Evolutionary conservation across 2,113 vertebrate genomes (phyloP).

Genomic region (Hippocampus zosterae): DNA sequence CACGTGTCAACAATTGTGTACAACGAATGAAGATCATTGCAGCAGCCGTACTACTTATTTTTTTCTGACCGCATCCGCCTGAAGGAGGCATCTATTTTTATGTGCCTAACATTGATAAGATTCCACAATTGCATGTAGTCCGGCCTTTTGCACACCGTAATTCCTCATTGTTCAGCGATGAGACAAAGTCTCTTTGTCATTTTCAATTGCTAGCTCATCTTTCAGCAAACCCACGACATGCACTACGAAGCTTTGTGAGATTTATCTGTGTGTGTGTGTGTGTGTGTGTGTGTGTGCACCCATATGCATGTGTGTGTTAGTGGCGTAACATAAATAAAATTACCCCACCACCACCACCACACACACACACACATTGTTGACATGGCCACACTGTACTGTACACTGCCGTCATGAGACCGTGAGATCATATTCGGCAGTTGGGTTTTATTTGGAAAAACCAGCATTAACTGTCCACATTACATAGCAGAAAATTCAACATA

Average conservation of each 20-base stretch:
- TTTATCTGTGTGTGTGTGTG: slow-evolving; percentile 12
- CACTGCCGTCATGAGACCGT: background rate
- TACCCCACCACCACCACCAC: background rate
- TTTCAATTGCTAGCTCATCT: slow-evolving; percentile 26
- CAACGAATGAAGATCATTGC: background rate
- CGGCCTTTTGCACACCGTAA: background rate
- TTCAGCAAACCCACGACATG: slow-evolving; percentile 33
- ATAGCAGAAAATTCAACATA: background rate
- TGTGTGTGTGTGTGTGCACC: background rate
- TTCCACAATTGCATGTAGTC: background rate
- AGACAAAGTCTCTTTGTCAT: slow-evolving; percentile 33
- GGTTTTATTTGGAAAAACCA: slow-evolving; percentile 17
- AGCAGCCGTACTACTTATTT: background rate
- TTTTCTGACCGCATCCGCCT: background rate
- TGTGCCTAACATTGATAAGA: background rate
- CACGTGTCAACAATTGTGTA: background rate
- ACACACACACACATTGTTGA: background rate
- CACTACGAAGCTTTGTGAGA: background rate
- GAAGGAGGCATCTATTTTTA: background rate
- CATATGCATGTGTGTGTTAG: too few relatives aligned
- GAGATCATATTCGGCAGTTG: slow-evolving; percentile 24
- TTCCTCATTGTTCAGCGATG: slow-evolving; percentile 27
- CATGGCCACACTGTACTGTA: background rate
- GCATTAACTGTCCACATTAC: background rate
- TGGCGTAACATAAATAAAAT: background rate